These are phyloP conservation scores for Drosophila picticornis DNA, from an alignment of 2,888 invertebrate genomes.

Conservation along the genomic window DNA sequence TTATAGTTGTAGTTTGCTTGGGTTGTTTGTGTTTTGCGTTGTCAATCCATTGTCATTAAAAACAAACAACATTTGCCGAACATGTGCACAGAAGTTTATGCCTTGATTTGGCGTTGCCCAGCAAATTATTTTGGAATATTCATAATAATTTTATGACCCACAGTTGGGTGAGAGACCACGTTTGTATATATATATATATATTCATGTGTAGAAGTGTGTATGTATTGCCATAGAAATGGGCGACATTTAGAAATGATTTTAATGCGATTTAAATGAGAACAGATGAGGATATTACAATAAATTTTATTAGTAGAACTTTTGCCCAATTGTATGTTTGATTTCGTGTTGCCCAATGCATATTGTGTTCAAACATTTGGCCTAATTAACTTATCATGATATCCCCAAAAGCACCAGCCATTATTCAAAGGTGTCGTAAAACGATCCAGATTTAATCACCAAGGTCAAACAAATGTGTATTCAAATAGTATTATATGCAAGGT, in stretches of 20 bases:
- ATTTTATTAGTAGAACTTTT: slow-evolving; percentile 22
- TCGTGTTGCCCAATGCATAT: neutral
- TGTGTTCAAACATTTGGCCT: neutral
- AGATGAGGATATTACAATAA: slow-evolving; percentile 15
- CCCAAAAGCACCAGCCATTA: slow-evolving; percentile 6
- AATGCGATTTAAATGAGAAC: slow-evolving; percentile 47
- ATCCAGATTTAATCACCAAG: slow-evolving; percentile 29
- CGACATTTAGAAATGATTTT: slow-evolving; percentile 13
- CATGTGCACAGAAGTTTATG: slow-evolving; percentile 49
- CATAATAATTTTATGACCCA: slow-evolving; percentile 39
- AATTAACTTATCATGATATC: neutral
- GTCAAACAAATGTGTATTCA: slow-evolving; percentile 12
- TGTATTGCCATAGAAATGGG: slow-evolving; percentile 48
- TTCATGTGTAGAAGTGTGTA: neutral
- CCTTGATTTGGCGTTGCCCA: slow-evolving; percentile 47
- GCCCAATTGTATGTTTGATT: slow-evolving; percentile 9
- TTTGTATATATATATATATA: neutral
- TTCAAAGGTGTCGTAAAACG: neutral
- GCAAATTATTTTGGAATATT: slow-evolving; percentile 46
- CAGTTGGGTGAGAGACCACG: neutral
- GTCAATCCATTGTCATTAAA: slow-evolving; percentile 80
- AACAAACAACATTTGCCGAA: slow-evolving; percentile 66
- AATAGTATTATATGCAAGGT: slow-evolving; percentile 21
- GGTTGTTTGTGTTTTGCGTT: slow-evolving; percentile 62
- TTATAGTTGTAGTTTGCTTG: slow-evolving; percentile 50